Percentiles rank a stretch among this genome's conserved stretches.
Conservation (phyloP, 2,888 invertebrate genomes). For the Horisme vitalbata region DNA sequence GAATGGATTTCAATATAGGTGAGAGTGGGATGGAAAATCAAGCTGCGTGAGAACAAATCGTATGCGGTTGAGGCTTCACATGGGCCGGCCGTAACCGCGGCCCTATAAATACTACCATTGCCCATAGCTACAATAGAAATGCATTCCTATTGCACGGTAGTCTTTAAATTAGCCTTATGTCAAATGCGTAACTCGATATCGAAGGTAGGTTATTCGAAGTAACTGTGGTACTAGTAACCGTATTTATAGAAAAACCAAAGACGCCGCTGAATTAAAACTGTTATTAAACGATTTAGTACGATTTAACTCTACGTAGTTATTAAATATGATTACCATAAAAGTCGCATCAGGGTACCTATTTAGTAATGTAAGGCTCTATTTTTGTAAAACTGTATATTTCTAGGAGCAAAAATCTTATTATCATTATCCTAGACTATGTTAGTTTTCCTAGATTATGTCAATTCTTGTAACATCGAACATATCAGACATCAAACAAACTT, state of each 20-base stretch:
- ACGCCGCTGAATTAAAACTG: constrained; percentile 27
- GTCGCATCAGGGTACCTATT: too few species aligned
- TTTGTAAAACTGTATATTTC: too few species aligned
- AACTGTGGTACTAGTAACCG: constrained; percentile 15
- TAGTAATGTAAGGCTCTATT: too few species aligned
- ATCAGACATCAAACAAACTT: constrained; percentile 10
- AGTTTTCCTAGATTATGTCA: too few species aligned
- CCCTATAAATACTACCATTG: constrained; percentile 47
- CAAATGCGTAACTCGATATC: constrained; percentile 44
- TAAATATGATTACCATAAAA: too few species aligned
- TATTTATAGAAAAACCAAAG: constrained; percentile 25
- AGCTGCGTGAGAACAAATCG: constrained; percentile 69
- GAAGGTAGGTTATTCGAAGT: constrained; percentile 30
- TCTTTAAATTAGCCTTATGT: constrained; percentile 55
- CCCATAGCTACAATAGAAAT: constrained; percentile 52
- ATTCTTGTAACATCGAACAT: constrained; percentile 4
- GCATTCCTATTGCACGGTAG: constrained; percentile 50
- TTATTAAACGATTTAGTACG: too few species aligned
- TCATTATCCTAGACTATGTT: too few species aligned
- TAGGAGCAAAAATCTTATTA: too few species aligned
- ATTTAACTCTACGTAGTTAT: too few species aligned
- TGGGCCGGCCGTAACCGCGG: constrained; percentile 51
- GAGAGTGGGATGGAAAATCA: constrained; percentile 54
- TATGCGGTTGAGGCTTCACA: constrained; percentile 59
- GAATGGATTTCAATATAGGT: constrained; percentile 37